Percentiles rank a stretch among this genome's conserved stretches.
Conservation (phyloP, 2,888 invertebrate genomes). For the Ommatoiulus sabulosus region DNA sequence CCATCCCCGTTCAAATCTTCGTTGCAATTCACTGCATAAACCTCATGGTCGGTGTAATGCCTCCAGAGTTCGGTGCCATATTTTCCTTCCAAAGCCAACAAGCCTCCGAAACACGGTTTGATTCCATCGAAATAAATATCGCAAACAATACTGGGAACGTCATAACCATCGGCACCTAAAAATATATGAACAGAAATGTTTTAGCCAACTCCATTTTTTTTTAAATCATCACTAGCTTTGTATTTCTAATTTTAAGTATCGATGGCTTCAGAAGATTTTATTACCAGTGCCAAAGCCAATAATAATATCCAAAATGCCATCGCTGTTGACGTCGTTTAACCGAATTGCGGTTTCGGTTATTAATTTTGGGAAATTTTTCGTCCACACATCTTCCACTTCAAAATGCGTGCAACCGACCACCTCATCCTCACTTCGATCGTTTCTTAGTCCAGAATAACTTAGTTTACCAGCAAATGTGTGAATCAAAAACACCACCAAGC, state of each 20-base stretch:
- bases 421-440: slow-evolving; percentile 60
- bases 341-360: slow-evolving; percentile 81
- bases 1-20: slow-evolving; percentile 78
- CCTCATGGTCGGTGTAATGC: slow-evolving; percentile 78
- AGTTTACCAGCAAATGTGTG: slow-evolving; percentile 77
- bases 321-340: slow-evolving; percentile 78
- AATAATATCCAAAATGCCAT: slow-evolving; percentile 78
- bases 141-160: slow-evolving; percentile 71
- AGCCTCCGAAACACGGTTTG: slow-evolving; percentile 79
- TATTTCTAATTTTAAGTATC: too few species aligned
- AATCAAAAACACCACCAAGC: slow-evolving; percentile 75
- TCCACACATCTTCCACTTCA: slow-evolving; percentile 76
- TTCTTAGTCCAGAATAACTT: slow-evolving; percentile 74
- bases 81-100: slow-evolving; percentile 79
- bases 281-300: slow-evolving; percentile 83
- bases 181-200: not conserved
- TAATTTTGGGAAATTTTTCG: slow-evolving; percentile 76
- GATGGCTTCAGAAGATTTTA: too few species aligned
- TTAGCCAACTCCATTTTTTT: not conserved
- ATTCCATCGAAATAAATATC: slow-evolving; percentile 77
- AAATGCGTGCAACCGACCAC: slow-evolving; percentile 75
- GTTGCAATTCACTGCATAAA: slow-evolving; percentile 80
- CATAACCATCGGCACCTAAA: slow-evolving; percentile 72
- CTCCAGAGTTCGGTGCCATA: slow-evolving; percentile 81
- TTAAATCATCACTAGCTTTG: too few species aligned